Evolutionary conservation across 2,113 vertebrate genomes (phyloP).

Genomic region (Tachuris rubrigastra): DNA sequence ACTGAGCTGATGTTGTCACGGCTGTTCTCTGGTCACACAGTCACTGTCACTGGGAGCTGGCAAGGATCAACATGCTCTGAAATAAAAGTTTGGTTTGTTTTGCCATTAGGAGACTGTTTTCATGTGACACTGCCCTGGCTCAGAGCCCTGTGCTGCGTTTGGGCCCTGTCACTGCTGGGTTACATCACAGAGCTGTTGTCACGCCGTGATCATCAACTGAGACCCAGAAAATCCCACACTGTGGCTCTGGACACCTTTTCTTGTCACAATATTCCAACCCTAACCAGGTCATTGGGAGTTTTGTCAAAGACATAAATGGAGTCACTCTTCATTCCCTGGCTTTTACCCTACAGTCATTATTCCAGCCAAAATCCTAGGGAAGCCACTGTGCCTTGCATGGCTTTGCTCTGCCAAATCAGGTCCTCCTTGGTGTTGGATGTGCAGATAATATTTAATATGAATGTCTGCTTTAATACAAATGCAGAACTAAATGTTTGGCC

Average conservation of each 20-base stretch:
- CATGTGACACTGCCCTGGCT: not conserved
- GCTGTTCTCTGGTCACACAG: not conserved
- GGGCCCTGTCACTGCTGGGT: not conserved
- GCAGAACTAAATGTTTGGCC: not conserved
- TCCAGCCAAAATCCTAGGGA: not conserved
- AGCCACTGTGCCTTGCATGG: not conserved
- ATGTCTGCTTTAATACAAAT: not conserved
- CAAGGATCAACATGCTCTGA: not conserved
- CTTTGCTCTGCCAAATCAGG: not conserved
- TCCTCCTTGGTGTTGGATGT: not conserved
- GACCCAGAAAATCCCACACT: not conserved
- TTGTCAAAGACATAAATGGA: not conserved
- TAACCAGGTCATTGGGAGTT: not conserved
- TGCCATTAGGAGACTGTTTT: not conserved
- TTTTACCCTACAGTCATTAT: not conserved
- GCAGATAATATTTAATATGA: not conserved
- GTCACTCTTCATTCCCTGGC: not conserved
- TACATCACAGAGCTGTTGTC: not conserved
- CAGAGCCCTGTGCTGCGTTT: not conserved
- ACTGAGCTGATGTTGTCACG: not conserved
- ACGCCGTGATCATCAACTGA: accelerated
- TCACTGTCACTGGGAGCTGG: not conserved
- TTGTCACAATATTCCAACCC: not conserved
- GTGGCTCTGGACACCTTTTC: not conserved
- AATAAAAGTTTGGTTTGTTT: not conserved